Evolutionary conservation across 1,140 invertebrate species (phyloP).

Genomic region (Drosophila virilis): DNA sequence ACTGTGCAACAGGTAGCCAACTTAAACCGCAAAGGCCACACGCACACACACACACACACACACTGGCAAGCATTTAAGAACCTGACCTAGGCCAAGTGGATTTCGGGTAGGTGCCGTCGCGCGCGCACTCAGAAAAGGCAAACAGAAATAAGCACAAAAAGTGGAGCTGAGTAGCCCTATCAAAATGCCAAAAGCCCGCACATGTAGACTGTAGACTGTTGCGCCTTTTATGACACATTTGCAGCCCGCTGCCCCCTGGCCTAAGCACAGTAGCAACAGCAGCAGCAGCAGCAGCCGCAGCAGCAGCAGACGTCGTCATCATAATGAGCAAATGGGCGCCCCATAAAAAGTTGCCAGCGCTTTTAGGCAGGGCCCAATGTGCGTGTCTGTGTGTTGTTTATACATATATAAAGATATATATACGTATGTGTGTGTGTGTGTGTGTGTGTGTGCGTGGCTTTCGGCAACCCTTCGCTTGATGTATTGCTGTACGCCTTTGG

Average conservation of each 20-base stretch:
- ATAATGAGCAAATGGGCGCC: conserved; percentile 56
- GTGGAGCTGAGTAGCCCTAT: conserved; percentile 51
- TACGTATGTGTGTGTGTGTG: not conserved
- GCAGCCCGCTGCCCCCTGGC: not conserved
- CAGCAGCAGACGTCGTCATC: conserved; percentile 35
- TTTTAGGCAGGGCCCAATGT: conserved; percentile 42
- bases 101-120: conserved; percentile 71
- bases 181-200: conserved; percentile 44
- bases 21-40: conserved; percentile 70
- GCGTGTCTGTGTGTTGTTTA: conserved; percentile 27
- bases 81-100: conserved; percentile 77
- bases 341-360: conserved; percentile 53
- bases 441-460: conserved; percentile 40
- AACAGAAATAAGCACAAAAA: conserved; percentile 24
- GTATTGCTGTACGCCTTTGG: conserved; percentile 15
- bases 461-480: conserved; percentile 68
- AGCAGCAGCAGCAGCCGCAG: conserved; percentile 4
- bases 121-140: not conserved
- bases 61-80: conserved; percentile 27
- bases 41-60: conserved; percentile 49
- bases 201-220: conserved; percentile 41
- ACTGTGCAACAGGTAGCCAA: conserved; percentile 70
- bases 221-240: conserved; percentile 55
- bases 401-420: no score
- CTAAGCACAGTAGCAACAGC: not conserved